phyloP scores from a whole-genome alignment of 92 coral and sea anemone genomes.

The Zoanthus sansibaricus region DNA sequence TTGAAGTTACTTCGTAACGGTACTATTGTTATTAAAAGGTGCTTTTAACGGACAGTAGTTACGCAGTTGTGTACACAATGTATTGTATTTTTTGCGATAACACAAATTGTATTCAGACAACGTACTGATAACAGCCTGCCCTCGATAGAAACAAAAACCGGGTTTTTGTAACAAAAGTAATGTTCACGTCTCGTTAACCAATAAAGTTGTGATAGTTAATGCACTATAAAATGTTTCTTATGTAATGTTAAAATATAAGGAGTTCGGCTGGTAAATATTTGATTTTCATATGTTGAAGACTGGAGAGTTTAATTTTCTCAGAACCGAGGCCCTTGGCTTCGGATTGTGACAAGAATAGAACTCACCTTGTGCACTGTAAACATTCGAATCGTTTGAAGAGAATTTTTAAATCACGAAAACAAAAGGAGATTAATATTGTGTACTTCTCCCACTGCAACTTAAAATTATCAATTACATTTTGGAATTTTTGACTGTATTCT shows the following conservation, averaged over 20 bases:
- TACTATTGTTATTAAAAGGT: background rate
- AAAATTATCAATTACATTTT: slow-evolving; percentile 18
- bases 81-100: background rate
- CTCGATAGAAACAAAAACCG: slow-evolving; percentile 8
- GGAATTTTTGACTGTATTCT: slow-evolving; percentile 9
- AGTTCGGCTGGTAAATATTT: slow-evolving; percentile 16
- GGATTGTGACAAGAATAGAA: slow-evolving; percentile 8
- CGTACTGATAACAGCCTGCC: slow-evolving; percentile 42
- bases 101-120: slow-evolving; percentile 21
- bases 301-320: slow-evolving; percentile 25
- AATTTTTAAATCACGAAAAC: slow-evolving; percentile 9
- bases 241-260: background rate
- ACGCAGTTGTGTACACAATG: background rate
- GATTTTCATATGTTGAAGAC: slow-evolving; percentile 19
- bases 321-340: slow-evolving; percentile 15
- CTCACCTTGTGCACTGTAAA: background rate
- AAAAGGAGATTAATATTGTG: background rate
- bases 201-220: background rate
- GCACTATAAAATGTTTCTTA: background rate
- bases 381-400: background rate
- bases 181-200: background rate
- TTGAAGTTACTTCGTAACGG: too few species aligned
- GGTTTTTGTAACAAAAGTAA: background rate
- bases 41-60: background rate
- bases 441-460: slow-evolving; percentile 7